Evolutionary conservation across 1,140 invertebrate species (phyloP).

Genomic region (Linepithema humile): DNA sequence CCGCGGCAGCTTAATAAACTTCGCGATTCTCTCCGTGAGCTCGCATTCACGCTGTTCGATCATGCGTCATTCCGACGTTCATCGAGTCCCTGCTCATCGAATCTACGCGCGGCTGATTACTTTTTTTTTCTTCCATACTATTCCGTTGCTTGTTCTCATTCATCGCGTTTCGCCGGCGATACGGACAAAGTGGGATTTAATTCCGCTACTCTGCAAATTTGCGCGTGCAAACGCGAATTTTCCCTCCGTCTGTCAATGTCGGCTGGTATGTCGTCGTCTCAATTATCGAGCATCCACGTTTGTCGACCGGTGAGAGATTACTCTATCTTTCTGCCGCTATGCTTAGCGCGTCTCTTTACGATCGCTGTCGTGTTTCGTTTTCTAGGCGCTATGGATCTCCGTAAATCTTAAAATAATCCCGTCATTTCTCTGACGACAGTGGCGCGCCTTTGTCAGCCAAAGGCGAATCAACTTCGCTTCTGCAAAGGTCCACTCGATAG

Average conservation of each 20-base stretch:
- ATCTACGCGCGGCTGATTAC: conserved; percentile 13
- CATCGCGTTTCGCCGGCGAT: neutral
- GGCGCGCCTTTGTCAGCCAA: neutral
- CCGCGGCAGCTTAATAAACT: conserved; percentile 42
- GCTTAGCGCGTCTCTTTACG: neutral
- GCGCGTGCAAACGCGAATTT: neutral
- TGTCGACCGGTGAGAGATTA: neutral
- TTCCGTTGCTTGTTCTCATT: neutral
- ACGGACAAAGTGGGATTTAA: conserved; percentile 32
- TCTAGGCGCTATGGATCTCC: neutral
- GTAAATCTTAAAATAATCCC: conserved; percentile 38
- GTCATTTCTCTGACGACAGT: conserved; percentile 21
- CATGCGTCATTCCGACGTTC: conserved; percentile 15
- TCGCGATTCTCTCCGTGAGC: conserved; percentile 1
- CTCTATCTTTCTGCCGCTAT: neutral
- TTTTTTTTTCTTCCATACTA: neutral
- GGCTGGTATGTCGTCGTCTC: neutral
- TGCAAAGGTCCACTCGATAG: conserved; percentile 46
- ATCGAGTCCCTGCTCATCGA: neutral
- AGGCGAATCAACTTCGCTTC: conserved; percentile 7
- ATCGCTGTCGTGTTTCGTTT: neutral
- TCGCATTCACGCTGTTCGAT: conserved; percentile 40
- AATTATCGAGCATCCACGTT: conserved; percentile 16
- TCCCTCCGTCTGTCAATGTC: neutral
- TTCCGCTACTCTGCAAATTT: conserved; percentile 28